These are phyloP conservation scores for Crax fasciolata DNA, from an alignment of 2,797 vertebrate species.

Conservation along the genomic window DNA sequence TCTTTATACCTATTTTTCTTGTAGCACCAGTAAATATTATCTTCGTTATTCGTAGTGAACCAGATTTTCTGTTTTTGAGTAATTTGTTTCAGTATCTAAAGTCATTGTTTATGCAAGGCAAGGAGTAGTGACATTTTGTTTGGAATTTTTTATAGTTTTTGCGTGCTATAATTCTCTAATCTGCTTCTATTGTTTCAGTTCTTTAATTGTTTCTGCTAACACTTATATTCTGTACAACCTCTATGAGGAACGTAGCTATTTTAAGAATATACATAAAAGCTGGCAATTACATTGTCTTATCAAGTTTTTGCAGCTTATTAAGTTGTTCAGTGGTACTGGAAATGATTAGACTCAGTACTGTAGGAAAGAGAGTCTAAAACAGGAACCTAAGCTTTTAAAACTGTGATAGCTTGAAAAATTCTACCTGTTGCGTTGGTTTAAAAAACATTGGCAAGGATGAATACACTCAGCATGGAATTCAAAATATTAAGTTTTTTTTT, in stretches of 20 bases:
- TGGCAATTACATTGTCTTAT: slow-evolving; percentile 81
- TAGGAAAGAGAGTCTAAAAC: slow-evolving; percentile 13
- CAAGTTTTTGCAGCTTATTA: slow-evolving; percentile 81
- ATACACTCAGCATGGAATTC: background rate
- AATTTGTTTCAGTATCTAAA: slow-evolving; percentile 30
- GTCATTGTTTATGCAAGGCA: slow-evolving; percentile 8
- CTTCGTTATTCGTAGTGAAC: background rate
- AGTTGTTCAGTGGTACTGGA: slow-evolving; percentile 75
- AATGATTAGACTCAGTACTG: slow-evolving; percentile 65
- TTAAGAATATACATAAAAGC: slow-evolving; percentile 75
- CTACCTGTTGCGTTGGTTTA: background rate
- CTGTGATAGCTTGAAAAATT: background rate
- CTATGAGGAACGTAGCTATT: slow-evolving; percentile 59
- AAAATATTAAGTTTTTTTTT: background rate
- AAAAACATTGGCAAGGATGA: background rate
- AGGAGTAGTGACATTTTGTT: background rate
- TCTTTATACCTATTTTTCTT: background rate
- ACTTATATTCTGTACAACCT: slow-evolving; percentile 61
- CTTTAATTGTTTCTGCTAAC: slow-evolving; percentile 73
- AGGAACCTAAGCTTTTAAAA: background rate
- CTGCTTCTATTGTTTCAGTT: slow-evolving; percentile 67
- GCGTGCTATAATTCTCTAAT: slow-evolving; percentile 29
- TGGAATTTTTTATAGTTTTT: background rate
- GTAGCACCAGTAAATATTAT: background rate
- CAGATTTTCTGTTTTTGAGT: slow-evolving; percentile 2